A percentile compares a stretch with the other conserved stretches of the same genome.
Conservation (phyloP, 2,797 vertebrate genomes). For the Arctocebus calabarensis region DNA sequence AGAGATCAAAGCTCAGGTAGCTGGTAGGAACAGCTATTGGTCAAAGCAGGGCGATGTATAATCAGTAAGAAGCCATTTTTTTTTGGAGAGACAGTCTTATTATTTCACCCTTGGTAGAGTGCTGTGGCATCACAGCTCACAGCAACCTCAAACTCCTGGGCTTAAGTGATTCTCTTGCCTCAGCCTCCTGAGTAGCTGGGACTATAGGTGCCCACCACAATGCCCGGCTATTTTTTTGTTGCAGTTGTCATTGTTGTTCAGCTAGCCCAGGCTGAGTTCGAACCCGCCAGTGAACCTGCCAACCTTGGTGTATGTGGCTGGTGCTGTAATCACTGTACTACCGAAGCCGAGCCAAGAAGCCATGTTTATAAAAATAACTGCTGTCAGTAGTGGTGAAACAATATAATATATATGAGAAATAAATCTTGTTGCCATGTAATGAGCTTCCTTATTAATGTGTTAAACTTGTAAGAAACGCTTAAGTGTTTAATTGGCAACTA, state of each 20-base stretch:
- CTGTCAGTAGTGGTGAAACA: constrained; percentile 73
- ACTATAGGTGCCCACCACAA: too few species aligned
- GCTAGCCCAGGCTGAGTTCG: too few species aligned
- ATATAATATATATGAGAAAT: constrained; percentile 83
- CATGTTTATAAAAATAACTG: constrained; percentile 58
- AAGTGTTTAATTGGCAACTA: constrained; percentile 85
- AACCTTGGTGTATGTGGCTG: too few species aligned
- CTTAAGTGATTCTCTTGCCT: too few species aligned
- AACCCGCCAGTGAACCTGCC: too few species aligned
- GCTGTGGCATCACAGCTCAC: too few species aligned
- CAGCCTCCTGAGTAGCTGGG: too few species aligned
- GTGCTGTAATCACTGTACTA: too few species aligned
- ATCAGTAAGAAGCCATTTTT: constrained; percentile 25
- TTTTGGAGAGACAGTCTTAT: not conserved
- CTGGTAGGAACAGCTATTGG: not conserved
- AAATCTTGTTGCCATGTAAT: constrained; percentile 79
- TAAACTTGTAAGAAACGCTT: constrained; percentile 84
- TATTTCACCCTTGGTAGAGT: too few species aligned
- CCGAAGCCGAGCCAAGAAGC: not conserved
- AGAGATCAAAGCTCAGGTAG: not conserved
- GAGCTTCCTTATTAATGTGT: constrained; percentile 84
- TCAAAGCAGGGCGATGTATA: not conserved
- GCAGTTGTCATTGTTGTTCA: too few species aligned
- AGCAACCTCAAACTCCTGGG: too few species aligned
- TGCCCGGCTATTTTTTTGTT: too few species aligned